phyloP scores from a whole-genome alignment of 2,888 invertebrate species.

The Pheosia gnoma region DNA sequence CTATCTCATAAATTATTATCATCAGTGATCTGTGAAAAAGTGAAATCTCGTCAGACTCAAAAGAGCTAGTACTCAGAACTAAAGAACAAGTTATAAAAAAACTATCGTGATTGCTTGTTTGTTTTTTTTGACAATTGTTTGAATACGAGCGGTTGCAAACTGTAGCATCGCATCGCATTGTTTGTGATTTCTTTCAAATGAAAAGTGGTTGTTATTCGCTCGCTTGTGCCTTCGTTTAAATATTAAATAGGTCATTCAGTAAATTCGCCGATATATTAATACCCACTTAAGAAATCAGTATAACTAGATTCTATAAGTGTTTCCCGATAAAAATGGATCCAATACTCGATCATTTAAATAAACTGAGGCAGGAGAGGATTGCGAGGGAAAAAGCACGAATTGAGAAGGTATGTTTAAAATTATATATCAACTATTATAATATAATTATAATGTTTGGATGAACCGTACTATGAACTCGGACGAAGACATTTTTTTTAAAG shows the following conservation, averaged over 20 bases:
- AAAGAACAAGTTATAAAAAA: too few relatives aligned
- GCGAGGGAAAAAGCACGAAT: conserved; percentile 73
- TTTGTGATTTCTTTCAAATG: not conserved
- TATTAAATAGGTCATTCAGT: not conserved
- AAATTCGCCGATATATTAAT: too few relatives aligned
- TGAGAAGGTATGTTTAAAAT: conserved; percentile 61
- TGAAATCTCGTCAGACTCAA: too few relatives aligned
- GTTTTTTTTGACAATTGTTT: conserved; percentile 7
- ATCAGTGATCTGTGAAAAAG: too few relatives aligned
- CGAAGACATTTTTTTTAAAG: too few relatives aligned
- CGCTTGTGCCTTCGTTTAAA: not conserved
- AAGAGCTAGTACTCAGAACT: too few relatives aligned
- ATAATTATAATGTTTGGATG: too few relatives aligned
- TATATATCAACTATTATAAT: not conserved
- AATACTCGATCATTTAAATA: conserved; percentile 52
- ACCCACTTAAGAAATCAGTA: too few relatives aligned
- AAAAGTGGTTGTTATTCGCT: not conserved
- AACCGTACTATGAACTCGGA: too few relatives aligned
- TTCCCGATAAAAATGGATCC: conserved; percentile 39
- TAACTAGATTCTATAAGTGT: too few relatives aligned
- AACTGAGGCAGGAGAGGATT: conserved; percentile 65
- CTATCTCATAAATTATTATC: too few relatives aligned
- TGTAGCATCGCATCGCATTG: conserved; percentile 20
- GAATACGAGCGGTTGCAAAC: conserved; percentile 14
- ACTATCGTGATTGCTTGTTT: not conserved